phyloP scores from a whole-genome alignment of 1,140 invertebrate species.

The Cardiocondyla obscurior region DNA sequence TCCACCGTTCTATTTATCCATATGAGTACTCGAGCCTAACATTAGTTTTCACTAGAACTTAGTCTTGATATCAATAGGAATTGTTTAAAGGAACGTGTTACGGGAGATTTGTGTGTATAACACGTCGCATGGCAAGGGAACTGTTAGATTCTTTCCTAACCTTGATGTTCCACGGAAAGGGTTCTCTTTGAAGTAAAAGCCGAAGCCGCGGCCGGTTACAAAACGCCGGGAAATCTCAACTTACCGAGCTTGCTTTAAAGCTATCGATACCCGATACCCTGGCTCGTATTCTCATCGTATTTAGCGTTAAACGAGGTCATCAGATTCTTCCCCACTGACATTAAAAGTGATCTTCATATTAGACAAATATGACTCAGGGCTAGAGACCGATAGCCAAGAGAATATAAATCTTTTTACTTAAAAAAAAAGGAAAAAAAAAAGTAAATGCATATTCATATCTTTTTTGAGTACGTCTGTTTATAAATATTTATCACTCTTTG shows the following conservation, averaged over 20 bases:
- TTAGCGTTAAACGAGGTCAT: conserved; percentile 24
- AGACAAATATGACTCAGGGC: neutral
- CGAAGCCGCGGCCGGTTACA: neutral
- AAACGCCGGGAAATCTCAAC: conserved; percentile 12
- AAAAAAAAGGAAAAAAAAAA: neutral
- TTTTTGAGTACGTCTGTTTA: neutral
- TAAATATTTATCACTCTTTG: conserved; percentile 2
- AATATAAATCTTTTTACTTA: neutral
- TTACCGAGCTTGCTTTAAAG: conserved; percentile 12
- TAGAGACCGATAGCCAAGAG: neutral
- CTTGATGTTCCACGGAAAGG: conserved; percentile 11
- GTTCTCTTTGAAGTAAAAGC: conserved; percentile 26
- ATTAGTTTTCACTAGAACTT: conserved; percentile 81
- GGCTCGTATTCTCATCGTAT: conserved; percentile 8
- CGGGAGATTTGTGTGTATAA: conserved; percentile 43
- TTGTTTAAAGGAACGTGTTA: conserved; percentile 16
- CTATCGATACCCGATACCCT: conserved; percentile 40
- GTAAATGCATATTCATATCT: neutral
- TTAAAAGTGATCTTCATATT: conserved; percentile 32
- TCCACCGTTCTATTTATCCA: conserved; percentile 73
- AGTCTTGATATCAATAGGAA: conserved; percentile 64
- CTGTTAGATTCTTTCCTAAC: conserved; percentile 39
- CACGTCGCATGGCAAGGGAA: conserved; percentile 57
- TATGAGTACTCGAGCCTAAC: conserved; percentile 73
- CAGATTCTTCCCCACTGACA: conserved; percentile 8